Percentiles rank a stretch among this genome's conserved stretches.
Evolutionary conservation across 2,113 vertebrate genomes (phyloP).

Genomic region (Pampusana beccarii): DNA sequence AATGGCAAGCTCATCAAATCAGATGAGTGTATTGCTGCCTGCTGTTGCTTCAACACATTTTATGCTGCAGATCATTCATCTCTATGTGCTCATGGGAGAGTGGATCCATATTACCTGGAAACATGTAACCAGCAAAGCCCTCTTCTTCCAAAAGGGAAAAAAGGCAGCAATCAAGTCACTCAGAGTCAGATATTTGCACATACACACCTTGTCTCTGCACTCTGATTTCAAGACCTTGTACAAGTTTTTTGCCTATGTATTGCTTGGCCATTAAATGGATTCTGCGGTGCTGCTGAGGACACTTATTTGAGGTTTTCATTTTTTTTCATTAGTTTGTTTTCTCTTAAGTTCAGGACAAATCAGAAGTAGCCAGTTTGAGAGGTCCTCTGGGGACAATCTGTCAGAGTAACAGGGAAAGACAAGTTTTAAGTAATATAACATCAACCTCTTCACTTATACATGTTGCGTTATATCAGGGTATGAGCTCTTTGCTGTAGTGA

Average conservation of each 20-base stretch:
- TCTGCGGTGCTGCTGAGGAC: background rate
- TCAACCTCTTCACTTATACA: background rate
- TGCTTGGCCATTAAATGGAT: background rate
- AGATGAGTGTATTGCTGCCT: background rate
- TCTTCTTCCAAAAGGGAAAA: background rate
- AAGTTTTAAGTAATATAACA: background rate
- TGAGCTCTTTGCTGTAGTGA: background rate
- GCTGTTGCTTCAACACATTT: background rate
- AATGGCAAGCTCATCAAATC: background rate
- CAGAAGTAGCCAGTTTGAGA: background rate
- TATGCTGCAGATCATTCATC: background rate
- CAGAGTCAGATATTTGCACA: background rate
- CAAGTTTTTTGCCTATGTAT: background rate
- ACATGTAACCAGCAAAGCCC: background rate
- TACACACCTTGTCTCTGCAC: background rate
- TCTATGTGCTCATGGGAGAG: background rate
- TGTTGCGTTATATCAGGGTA: background rate
- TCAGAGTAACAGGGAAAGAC: background rate
- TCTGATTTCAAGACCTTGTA: background rate
- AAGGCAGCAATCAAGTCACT: background rate
- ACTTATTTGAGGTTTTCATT: background rate
- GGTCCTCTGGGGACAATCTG: background rate
- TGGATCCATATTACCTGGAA: background rate
- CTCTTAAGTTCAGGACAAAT: background rate
- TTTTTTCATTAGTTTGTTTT: background rate